These are phyloP conservation scores for Pteruthius melanotis DNA, from an alignment of 2,113 vertebrate genomes.

Conservation along the genomic window DNA sequence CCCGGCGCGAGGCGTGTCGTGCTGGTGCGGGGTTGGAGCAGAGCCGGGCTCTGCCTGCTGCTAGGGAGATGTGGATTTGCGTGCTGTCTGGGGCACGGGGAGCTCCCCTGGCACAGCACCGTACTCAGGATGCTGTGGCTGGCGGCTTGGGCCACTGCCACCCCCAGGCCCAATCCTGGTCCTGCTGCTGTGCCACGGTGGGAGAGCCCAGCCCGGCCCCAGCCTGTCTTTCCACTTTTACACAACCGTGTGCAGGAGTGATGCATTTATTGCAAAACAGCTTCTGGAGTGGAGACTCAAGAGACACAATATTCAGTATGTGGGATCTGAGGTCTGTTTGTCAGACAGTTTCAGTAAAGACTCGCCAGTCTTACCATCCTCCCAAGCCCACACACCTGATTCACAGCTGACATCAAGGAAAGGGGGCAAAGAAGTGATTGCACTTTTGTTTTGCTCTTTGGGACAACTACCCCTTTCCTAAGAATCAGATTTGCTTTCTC, in stretches of 20 bases:
- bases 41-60: neutral
- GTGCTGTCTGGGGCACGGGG: fast-evolving
- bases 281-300: neutral
- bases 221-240: slow-evolving; percentile 54
- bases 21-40: neutral
- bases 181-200: fast-evolving
- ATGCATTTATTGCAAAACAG: slow-evolving; percentile 40
- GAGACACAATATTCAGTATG: neutral
- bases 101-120: neutral
- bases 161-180: neutral
- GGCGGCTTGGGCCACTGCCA: fast-evolving
- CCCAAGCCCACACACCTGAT: neutral
- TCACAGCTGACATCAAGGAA: neutral
- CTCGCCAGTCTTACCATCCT: neutral
- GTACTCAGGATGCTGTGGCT: fast-evolving
- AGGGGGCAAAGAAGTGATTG: neutral
- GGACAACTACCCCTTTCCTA: neutral
- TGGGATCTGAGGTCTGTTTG: slow-evolving; percentile 13
- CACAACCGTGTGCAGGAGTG: neutral
- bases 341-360: neutral
- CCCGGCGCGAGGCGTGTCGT: fast-evolving
- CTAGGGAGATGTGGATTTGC: fast-evolving
- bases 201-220: neutral
- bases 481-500: neutral
- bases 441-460: neutral